Evolutionary conservation across 2,113 vertebrate genomes (phyloP), one percentile per base, ranked within the genome.

Genomic region (Strigops habroptila): DNA sequence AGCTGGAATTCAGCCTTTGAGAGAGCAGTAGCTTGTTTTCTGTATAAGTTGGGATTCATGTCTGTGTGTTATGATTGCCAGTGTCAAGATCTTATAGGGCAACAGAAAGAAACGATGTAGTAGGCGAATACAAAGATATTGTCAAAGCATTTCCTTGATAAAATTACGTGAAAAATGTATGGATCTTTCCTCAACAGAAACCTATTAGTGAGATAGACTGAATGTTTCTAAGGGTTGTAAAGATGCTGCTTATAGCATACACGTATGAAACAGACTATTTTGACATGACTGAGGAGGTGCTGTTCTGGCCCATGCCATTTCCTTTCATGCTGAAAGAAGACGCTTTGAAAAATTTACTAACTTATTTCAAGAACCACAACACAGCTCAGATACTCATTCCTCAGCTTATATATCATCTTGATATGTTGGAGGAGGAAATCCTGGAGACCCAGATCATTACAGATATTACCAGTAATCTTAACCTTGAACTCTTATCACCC

Each of bases 1-100:
- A 83, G n/a, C 28, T 80, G 25, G 44, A 64, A 86, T 64, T 48
- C 68, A 86, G 17, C 22, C 19, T 51, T n/a, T 68, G 5, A 1
- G 31, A 79, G 39, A 86, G 44, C 23, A 19, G 11, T 18, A 51
- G 25, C 39, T 64, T 5, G 2, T 57, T 82, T 73, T 86, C 51
- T 60, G 0, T 5, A 30, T 25, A 37, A 86, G 41, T 1, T 83
- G 7, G 24, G 39, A 68, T 80, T 53, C 1, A 0, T 18, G 33
- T 43, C 33, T 88, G 5, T 37, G 8, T 64, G 15, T 46, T 65
- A 23, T 69, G 18, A 55, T 43, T 43, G 35, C 15, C 18, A 65
- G 5, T 52, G 6, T 64, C 62, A 76, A 57, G 39, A 62, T 30
- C 39, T 60, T 86, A 35, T 74, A 65, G 15, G 15, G 10, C 2